Evolutionary conservation across 2,888 invertebrate genomes (phyloP), one percentile per base, ranked within the genome.

Genomic region (Stratiomys singularior): DNA sequence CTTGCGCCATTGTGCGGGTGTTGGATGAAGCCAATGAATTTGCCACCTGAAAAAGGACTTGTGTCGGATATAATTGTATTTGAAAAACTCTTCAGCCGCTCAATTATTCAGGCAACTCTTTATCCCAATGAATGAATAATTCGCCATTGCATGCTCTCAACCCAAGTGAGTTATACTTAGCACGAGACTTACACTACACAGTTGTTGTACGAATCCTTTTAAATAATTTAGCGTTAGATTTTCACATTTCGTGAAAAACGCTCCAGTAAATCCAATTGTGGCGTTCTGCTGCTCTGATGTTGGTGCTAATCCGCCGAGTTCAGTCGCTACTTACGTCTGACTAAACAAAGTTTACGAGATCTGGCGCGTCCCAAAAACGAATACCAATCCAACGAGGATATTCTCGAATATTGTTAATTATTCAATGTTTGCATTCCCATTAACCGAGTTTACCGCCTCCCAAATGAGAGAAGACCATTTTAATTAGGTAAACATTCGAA

Each of bases 371-470:
- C n/a, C 2, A 46, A 52, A 21, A 18, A 28, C 7, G 37, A 56
- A 30, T 18, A 58, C 21, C 3, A 72, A 47, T 4, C 28, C 13
- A 52, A 56, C 18, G 56, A 56, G 3, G 28, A 56, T n/a, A 58
- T n/a, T 28, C 56, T 72, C 30, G 56, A 18, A 7, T 2, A n/a
- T n/a, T 44, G 60, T 79, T 56, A 79, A 79, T 79, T 77, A 79
- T 79, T 77, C 77, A 79, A 72, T 77, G 77, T 79, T 79, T 79
- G 76, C 78, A 77, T 72, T 77, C 74, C 78, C 78, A 79, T 79
- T 77, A 77, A 77, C 77, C 77, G 71, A 63, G 27, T 71, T 76
- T 76, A 63, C 25, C 47, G 60, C 44, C 46, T 76, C 76, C 63
- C 76, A 44, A 76, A 46, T 76, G 76, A 60, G 58, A 58, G 76